Evolutionary conservation across 1,140 invertebrate species (phyloP), one percentile per base, ranked within the genome.

Genomic region (Parapsyche elsis): DNA sequence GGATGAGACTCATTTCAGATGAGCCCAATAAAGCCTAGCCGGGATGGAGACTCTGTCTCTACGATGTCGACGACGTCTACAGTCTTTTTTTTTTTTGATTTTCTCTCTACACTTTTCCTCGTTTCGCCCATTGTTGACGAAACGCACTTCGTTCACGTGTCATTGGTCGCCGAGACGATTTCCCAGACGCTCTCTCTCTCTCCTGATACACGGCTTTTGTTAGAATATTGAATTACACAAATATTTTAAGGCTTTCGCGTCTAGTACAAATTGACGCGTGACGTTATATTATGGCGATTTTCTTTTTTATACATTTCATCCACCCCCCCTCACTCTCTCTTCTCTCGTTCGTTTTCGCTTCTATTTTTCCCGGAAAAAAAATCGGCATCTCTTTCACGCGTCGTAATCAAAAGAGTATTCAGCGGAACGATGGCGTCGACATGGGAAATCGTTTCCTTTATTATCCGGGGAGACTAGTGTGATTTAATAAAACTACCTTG

Each of bases 151-250:
- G 14, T 70, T 80, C 71, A 76, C 79, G 44, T 76, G 71, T 38
- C 79, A 80, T 80, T 80, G 53, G 21, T 19, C 78, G 26, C 23
- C 61, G 59, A 79, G 78, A 79, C 67, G 70, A 74, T 75, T 64
- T 80, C 71, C 26, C 24, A 23, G 78, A 53, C 49, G 16, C 12
- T 53, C 16, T 53, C 12, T 14, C 12, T 14, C 21, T 61, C 59
- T 5, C 4, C 79, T 76, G 79, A 80, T 64, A 71, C 24, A 76
- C 76, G 44, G 57, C 71, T 23, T 24, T 44, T 23, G 44, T 71
- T 30, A 19, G 57, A 45, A 59, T 80, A 80, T 73, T 73, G 46
- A 80, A 80, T 80, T 80, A 75, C 78, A 45, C 78, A 61, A 80
- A 61, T 79, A 71, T 80, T 73, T 71, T 57, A 79, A 71, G 45